phyloP scores from a whole-genome alignment of 2,113 vertebrate species.

The Oreotrochilus melanogaster region DNA sequence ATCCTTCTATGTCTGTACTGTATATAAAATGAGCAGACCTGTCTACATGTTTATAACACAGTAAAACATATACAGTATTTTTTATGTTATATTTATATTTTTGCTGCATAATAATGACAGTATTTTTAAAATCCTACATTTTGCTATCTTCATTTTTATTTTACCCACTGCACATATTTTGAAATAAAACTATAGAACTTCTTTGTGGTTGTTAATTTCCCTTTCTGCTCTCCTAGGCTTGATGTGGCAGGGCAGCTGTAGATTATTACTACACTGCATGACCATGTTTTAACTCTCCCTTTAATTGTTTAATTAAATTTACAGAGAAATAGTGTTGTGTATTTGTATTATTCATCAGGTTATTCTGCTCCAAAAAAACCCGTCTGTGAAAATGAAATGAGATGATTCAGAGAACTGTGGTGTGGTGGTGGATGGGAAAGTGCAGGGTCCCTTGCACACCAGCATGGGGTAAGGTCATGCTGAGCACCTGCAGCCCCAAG shows the following conservation, averaged over 20 bases:
- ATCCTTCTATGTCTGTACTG: background rate
- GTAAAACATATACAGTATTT: background rate
- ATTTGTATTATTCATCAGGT: background rate
- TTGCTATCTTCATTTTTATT: background rate
- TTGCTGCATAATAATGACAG: background rate
- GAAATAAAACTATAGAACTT: background rate
- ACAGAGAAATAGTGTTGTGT: background rate
- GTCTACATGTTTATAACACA: background rate
- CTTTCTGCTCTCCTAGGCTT: background rate
- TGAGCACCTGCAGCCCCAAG: accelerated
- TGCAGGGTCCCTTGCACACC: background rate
- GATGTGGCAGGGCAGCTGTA: background rate
- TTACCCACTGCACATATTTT: background rate
- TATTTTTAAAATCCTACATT: background rate
- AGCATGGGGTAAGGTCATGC: accelerated
- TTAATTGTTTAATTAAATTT: constrained; percentile 4
- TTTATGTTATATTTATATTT: background rate
- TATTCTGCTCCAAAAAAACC: background rate
- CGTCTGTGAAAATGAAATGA: background rate
- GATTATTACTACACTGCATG: background rate
- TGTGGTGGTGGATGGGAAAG: background rate
- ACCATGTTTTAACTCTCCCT: background rate
- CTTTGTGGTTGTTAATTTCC: background rate
- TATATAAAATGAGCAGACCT: background rate
- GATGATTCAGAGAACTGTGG: background rate